Percentiles rank a stretch among this genome's conserved stretches.
Evolutionary conservation across 2,113 vertebrate genomes (phyloP).

Genomic region (Cynocephalus volans): DNA sequence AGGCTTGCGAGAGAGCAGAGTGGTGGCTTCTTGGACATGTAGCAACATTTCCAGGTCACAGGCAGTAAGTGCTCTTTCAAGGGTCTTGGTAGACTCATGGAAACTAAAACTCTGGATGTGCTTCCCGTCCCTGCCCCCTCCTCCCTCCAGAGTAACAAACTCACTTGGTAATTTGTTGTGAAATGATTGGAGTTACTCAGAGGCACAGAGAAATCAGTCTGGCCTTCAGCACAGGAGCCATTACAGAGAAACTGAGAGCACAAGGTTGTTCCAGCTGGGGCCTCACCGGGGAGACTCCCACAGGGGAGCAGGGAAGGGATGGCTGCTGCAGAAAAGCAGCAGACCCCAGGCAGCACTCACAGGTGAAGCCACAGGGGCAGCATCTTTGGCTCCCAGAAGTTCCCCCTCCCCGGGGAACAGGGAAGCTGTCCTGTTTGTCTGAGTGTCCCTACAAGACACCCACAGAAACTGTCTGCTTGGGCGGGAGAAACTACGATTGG

Average conservation of each 20-base stretch:
- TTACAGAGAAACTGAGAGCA: not conserved
- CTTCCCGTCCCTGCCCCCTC: not conserved
- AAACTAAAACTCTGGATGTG: not conserved
- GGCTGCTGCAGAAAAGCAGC: not conserved
- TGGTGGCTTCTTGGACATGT: not conserved
- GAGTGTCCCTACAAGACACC: not conserved
- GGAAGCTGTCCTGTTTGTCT: not conserved
- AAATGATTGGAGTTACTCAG: not conserved
- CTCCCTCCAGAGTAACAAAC: not conserved
- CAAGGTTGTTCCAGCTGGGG: not conserved
- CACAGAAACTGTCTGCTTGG: not conserved
- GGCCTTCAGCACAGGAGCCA: not conserved
- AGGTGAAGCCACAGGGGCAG: not conserved
- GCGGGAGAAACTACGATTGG: not conserved
- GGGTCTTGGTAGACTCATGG: not conserved
- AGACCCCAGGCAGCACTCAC: not conserved
- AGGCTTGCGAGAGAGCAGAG: not conserved
- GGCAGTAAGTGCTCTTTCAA: not conserved
- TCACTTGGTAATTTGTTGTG: not conserved
- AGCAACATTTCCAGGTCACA: not conserved
- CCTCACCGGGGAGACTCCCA: accelerated
- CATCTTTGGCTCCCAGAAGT: too few relatives aligned
- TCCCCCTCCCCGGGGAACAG: not conserved
- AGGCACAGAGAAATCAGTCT: not conserved
- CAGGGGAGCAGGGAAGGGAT: accelerated